These are phyloP conservation scores for Agrotis ipsilon DNA, from an alignment of 2,888 invertebrate genomes.

Conservation along the genomic window DNA sequence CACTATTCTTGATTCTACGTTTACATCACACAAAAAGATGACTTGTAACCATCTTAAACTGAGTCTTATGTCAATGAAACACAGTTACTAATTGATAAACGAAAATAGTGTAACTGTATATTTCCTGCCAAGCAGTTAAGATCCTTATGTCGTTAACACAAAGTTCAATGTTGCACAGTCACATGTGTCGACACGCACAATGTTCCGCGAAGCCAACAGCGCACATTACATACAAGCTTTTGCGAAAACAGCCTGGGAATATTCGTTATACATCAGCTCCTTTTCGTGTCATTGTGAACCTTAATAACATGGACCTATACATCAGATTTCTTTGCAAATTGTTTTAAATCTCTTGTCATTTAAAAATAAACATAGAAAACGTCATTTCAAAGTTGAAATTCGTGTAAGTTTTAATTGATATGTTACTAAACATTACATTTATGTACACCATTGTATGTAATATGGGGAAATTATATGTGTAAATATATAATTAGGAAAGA, in stretches of 20 bases:
- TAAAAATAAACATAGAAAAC: neutral
- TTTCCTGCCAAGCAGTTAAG: conserved; percentile 1
- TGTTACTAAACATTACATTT: too few relatives aligned
- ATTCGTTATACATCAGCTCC: conserved; percentile 32
- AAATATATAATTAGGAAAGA: neutral
- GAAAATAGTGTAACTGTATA: neutral
- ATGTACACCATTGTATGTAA: too few relatives aligned
- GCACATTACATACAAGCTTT: conserved; percentile 45
- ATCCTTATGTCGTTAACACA: conserved; percentile 5
- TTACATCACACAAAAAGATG: neutral
- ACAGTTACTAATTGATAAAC: conserved; percentile 12
- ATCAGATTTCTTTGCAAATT: neutral
- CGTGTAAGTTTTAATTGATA: neutral
- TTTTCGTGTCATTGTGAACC: conserved; percentile 1
- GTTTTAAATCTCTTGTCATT: neutral
- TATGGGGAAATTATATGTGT: conserved; percentile 1
- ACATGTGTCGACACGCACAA: conserved; percentile 52
- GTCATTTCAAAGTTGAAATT: neutral
- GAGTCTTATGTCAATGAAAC: neutral
- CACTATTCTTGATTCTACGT: too few relatives aligned
- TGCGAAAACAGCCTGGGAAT: conserved; percentile 37
- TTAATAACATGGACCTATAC: neutral
- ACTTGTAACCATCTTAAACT: neutral
- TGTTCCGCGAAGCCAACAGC: conserved; percentile 47
- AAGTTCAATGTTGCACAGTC: conserved; percentile 29